A percentile compares a stretch with the other conserved stretches of the same genome.
phyloP scores from a whole-genome alignment of 2,797 vertebrate genomes.

The Tarsius wallacei region DNA sequence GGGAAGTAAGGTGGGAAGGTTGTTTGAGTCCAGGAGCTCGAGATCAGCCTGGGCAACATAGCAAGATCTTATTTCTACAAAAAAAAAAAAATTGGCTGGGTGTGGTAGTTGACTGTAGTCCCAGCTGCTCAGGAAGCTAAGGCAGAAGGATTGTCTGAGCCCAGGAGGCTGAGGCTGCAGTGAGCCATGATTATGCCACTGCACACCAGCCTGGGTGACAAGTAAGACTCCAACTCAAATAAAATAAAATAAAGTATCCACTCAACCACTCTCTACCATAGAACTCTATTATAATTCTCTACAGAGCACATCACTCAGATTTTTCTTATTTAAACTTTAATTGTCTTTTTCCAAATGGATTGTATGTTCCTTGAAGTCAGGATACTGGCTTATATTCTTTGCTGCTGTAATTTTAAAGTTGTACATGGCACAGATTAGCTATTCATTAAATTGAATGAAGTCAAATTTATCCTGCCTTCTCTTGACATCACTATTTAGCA shows the following conservation, averaged over 20 bases:
- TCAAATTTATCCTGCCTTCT: conserved; percentile 19
- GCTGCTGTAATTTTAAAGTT: background rate
- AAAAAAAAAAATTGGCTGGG: too few species aligned
- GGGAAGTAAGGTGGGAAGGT: too few species aligned
- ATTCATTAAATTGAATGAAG: background rate
- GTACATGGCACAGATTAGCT: background rate
- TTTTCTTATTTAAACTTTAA: background rate
- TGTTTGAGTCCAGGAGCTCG: too few species aligned
- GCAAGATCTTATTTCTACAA: too few species aligned
- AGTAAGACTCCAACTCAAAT: too few species aligned
- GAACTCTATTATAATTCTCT: background rate
- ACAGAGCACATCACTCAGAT: background rate
- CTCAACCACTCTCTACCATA: background rate
- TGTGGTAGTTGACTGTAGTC: too few species aligned
- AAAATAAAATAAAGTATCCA: background rate
- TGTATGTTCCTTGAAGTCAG: conserved; percentile 69
- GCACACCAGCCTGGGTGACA: too few species aligned
- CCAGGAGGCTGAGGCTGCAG: too few species aligned
- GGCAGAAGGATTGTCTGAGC: too few species aligned
- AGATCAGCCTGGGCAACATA: too few species aligned
- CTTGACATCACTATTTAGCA: conserved; percentile 63
- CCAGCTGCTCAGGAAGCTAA: too few species aligned
- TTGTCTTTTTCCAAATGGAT: background rate
- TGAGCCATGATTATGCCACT: too few species aligned
- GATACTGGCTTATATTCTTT: conserved; percentile 12